Conservation (phyloP, 2,113 vertebrate species). For the Ahaetulla prasina region DNA sequence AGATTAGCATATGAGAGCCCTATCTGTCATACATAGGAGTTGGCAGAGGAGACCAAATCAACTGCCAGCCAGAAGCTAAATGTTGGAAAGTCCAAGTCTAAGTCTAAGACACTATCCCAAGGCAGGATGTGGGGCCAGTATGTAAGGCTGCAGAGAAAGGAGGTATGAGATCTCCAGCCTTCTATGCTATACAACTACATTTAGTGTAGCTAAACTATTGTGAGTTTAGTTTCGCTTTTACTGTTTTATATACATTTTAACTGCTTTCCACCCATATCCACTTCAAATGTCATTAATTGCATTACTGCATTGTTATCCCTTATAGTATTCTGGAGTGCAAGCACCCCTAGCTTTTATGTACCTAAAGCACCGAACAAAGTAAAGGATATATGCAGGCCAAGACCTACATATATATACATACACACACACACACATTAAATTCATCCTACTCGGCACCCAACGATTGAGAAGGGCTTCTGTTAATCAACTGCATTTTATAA, state of each 20-base stretch:
- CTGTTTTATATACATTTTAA: background rate
- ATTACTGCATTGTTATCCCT: background rate
- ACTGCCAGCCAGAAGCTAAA: background rate
- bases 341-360: background rate
- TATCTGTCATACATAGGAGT: background rate
- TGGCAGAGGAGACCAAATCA: background rate
- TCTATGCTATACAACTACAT: background rate
- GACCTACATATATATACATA: no score
- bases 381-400: no score
- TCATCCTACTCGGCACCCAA: background rate
- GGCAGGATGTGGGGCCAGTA: background rate
- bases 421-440: no score
- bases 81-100: background rate
- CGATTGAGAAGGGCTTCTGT: background rate
- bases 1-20: background rate
- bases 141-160: background rate
- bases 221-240: background rate
- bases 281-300: background rate
- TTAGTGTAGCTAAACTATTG: background rate
- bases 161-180: background rate
- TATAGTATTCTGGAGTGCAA: background rate
- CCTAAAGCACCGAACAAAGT: background rate
- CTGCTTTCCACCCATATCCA: background rate
- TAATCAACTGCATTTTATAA: slow-evolving; percentile 9
- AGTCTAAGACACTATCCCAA: background rate